Evolutionary conservation across 2,888 invertebrate species (phyloP).

Genomic region (Melipona bicolor): DNA sequence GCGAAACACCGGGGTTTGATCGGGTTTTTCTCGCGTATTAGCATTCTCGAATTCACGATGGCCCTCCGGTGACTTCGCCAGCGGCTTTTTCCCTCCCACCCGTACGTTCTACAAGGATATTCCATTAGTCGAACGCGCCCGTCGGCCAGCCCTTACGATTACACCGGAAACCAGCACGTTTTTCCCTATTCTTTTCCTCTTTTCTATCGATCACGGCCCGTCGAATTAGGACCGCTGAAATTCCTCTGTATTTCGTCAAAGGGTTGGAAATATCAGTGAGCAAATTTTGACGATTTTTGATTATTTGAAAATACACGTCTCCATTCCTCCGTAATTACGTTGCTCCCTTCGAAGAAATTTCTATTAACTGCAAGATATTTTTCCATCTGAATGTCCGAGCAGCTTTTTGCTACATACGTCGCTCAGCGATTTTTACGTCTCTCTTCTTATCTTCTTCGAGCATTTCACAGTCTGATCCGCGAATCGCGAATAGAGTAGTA

Average conservation of each 20-base stretch:
- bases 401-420: too few relatives aligned
- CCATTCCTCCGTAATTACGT: too few relatives aligned
- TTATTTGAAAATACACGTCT: too few relatives aligned
- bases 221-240: background rate
- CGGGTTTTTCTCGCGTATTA: slow-evolving; percentile 37
- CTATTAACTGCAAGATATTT: too few relatives aligned
- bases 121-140: slow-evolving; percentile 59
- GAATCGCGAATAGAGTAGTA: background rate
- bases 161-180: slow-evolving; percentile 52
- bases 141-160: slow-evolving; percentile 61
- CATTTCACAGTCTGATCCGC: background rate
- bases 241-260: background rate
- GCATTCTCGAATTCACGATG: slow-evolving; percentile 64
- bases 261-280: background rate
- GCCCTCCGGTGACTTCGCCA: slow-evolving; percentile 35
- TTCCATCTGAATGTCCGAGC: too few relatives aligned
- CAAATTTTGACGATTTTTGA: background rate
- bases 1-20: slow-evolving; percentile 8
- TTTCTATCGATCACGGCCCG: background rate
- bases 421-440: background rate
- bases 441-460: background rate
- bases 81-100: slow-evolving; percentile 25
- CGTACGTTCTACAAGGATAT: slow-evolving; percentile 63
- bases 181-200: background rate
- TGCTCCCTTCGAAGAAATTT: too few relatives aligned